Percentiles rank a stretch among this genome's conserved stretches.
Conservation (phyloP, 1,140 invertebrate species). For the Ips nitidus region DNA sequence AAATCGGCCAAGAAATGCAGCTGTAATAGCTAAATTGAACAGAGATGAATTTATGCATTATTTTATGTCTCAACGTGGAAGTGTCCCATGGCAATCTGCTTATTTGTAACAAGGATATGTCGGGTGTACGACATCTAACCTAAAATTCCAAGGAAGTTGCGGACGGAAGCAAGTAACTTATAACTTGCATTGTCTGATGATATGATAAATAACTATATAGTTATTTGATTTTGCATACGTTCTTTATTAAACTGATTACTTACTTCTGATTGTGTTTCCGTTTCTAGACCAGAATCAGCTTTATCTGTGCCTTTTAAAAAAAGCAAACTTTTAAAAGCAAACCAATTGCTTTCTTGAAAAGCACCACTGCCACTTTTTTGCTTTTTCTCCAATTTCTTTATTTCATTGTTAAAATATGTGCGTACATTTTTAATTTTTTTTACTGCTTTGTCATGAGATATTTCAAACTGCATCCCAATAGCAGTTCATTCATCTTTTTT, state of each 20-base stretch:
- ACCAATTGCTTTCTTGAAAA: constrained; percentile 2
- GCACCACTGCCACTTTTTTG: not conserved
- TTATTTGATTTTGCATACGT: not conserved
- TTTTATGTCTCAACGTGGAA: no score
- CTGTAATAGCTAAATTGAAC: no score
- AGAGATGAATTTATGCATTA: no score
- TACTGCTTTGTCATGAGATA: not conserved
- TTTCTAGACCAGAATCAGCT: not conserved
- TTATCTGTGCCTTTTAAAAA: not conserved
- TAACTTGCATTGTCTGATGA: no score
- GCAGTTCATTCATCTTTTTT: constrained; percentile 3
- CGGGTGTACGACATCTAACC: no score
- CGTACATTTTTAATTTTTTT: constrained; percentile 7
- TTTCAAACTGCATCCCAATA: constrained; percentile 1
- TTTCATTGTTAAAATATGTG: constrained; percentile 5
- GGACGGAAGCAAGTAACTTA: no score
- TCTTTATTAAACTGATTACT: not conserved
- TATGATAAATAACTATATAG: not conserved
- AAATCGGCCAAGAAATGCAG: no score
- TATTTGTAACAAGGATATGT: no score
- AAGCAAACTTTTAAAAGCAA: no score
- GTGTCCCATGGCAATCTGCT: no score
- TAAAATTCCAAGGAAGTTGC: no score
- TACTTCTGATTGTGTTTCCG: not conserved
- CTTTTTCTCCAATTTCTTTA: not conserved